phyloP scores from a whole-genome alignment of 2,888 invertebrate species.

The Ecdyonurus torrentis region DNA sequence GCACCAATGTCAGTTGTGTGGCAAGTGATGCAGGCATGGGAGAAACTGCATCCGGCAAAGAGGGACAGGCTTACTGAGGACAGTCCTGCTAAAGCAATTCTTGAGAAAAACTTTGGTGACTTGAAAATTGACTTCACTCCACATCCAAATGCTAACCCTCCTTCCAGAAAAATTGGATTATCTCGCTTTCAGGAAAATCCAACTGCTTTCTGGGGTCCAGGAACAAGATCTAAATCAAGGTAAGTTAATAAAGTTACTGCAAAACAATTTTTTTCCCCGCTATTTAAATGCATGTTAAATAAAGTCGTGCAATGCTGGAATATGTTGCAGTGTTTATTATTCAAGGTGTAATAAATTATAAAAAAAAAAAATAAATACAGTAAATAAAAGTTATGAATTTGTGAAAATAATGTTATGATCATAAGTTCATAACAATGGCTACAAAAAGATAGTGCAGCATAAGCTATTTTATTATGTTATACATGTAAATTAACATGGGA shows the following conservation, averaged over 20 bases:
- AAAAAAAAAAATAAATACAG: too few relatives aligned
- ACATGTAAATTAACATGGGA: background rate
- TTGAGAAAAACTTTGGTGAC: slow-evolving; percentile 21
- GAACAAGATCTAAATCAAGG: slow-evolving; percentile 61
- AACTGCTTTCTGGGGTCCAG: slow-evolving; percentile 79
- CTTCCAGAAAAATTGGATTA: slow-evolving; percentile 50
- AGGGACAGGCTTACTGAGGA: slow-evolving; percentile 30
- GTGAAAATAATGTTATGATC: too few relatives aligned
- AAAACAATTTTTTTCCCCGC: background rate
- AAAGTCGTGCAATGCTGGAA: too few relatives aligned
- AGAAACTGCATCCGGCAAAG: slow-evolving; percentile 43
- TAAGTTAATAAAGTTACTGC: slow-evolving; percentile 25
- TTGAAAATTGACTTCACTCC: slow-evolving; percentile 27
- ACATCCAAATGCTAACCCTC: slow-evolving; percentile 61
- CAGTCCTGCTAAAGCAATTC: slow-evolving; percentile 34
- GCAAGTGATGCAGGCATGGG: slow-evolving; percentile 83
- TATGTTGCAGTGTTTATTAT: too few relatives aligned
- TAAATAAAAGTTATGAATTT: too few relatives aligned
- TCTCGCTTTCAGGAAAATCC: slow-evolving; percentile 80
- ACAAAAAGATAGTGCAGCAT: too few relatives aligned
- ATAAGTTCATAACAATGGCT: too few relatives aligned
- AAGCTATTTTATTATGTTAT: background rate
- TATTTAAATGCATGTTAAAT: background rate
- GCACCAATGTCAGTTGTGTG: slow-evolving; percentile 76
- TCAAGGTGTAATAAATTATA: too few relatives aligned